phyloP scores from a whole-genome alignment of 2,113 vertebrate genomes.

The Malurus melanocephalus region DNA sequence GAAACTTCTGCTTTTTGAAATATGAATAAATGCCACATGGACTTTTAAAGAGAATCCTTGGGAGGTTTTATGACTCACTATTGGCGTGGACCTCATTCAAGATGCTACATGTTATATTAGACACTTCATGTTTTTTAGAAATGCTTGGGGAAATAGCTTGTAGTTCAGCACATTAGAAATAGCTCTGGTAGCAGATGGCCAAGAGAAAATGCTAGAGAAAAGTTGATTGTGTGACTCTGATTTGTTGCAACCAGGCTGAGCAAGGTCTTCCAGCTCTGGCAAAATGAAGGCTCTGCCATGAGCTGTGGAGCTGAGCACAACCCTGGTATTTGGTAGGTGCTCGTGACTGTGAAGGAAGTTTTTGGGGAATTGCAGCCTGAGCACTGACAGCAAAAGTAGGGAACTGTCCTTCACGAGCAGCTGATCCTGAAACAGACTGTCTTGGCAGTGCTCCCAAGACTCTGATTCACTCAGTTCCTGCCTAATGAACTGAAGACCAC shows the following conservation, averaged over 20 bases:
- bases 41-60: neutral
- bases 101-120: constrained; percentile 3
- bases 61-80: neutral
- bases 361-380: neutral
- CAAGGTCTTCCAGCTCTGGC: neutral
- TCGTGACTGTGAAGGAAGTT: neutral
- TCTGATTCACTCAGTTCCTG: neutral
- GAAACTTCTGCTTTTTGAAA: neutral
- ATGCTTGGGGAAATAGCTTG: constrained; percentile 10
- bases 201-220: neutral
- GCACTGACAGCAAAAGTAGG: neutral
- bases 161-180: constrained; percentile 6
- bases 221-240: neutral
- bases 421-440: neutral
- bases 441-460: neutral
- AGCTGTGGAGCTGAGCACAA: neutral
- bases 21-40: neutral
- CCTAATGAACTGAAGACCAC: neutral
- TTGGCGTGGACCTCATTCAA: neutral
- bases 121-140: constrained; percentile 7
- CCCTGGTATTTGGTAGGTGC: neutral
- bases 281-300: neutral
- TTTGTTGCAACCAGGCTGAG: neutral
- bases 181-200: constrained; percentile 15
- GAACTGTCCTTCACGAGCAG: neutral